Evolutionary conservation across 2,113 vertebrate genomes (phyloP), one percentile per base, ranked within the genome.

Genomic region (Marmota monax): DNA sequence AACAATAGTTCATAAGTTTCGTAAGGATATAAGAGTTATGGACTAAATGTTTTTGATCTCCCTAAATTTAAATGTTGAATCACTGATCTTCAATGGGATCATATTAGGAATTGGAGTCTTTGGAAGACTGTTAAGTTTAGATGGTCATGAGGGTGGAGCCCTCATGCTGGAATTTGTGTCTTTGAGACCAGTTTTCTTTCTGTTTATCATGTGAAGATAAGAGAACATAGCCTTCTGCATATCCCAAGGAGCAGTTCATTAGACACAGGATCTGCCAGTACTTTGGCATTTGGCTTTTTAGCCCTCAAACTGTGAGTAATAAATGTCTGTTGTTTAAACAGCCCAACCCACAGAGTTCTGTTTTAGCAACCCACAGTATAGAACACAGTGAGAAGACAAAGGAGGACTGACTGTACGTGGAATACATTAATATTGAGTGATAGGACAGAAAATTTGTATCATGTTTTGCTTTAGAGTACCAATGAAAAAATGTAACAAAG

Each of bases 401-500:
- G 86, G 39, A 61, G 20, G 45, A 45, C 7, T 45, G 45, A 67
- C 16, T 5, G 7, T 34, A 32, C 32, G 32, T 89, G 25, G 51
- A 69, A 45, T 61, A 79, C 18, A 14, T 72, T 78, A n/a, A 2
- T 89, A 80, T 22, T 85, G 63, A 96, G n/a, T 27, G 70, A 88
- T 32, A 78, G 4, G 14, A 51, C 12, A 61, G 29, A 27, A 73
- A 83, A 73, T 73, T 34, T 86, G 29, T 6, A 63, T 4, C 74
- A 42, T 72, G 37, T 61, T 94, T 87, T 76, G 37, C 27, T 77
- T 88, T 70, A 22, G 18, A 88, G 16, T 45, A 10, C 10, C 23
- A 69, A 4, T 63, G 67, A 85, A 83, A 67, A 86, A 84, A 76
- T 80, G n/a, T 70, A 25, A 63, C 10, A 91, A 85, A 92, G 90